A percentile compares a stretch with the other conserved stretches of the same genome.
Evolutionary conservation across 2,888 invertebrate genomes (phyloP).

Genomic region (Tillus elongatus): DNA sequence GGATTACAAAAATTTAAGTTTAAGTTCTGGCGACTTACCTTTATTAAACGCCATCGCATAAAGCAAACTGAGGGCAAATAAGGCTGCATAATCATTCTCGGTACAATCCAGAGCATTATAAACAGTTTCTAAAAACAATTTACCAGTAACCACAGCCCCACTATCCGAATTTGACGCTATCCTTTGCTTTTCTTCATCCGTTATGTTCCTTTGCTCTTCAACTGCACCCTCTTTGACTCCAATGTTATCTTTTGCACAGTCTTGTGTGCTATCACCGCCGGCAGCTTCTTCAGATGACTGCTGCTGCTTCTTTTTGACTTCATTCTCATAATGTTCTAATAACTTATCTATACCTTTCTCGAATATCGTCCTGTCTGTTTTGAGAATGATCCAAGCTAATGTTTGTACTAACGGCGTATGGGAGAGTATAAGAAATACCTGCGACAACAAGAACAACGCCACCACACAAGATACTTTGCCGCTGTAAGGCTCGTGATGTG

Average conservation of each 20-base stretch:
- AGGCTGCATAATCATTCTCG: slow-evolving; percentile 89
- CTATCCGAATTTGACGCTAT: slow-evolving; percentile 25
- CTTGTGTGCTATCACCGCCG: slow-evolving; percentile 13
- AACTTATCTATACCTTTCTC: slow-evolving; percentile 38
- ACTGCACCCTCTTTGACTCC: slow-evolving; percentile 33
- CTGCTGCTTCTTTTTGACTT: slow-evolving; percentile 21
- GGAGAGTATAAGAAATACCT: slow-evolving; percentile 90
- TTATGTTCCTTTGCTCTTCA: slow-evolving; percentile 64
- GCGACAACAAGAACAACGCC: slow-evolving; percentile 80
- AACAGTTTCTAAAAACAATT: slow-evolving; percentile 84
- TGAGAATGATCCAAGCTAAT: slow-evolving; percentile 81
- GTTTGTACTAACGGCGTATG: slow-evolving; percentile 85
- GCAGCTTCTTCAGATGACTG: slow-evolving; percentile 15
- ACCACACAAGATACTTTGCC: slow-evolving; percentile 78
- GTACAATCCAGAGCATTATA: slow-evolving; percentile 77
- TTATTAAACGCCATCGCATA: slow-evolving; percentile 90
- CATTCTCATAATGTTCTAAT: slow-evolving; percentile 34
- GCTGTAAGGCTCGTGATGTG: slow-evolving; percentile 27
- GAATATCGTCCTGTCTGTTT: slow-evolving; percentile 54
- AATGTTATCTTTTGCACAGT: slow-evolving; percentile 27
- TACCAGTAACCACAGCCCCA: slow-evolving; percentile 46
- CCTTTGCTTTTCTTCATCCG: slow-evolving; percentile 84
- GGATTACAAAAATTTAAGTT: too few species aligned
- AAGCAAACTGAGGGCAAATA: slow-evolving; percentile 84
- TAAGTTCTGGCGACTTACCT: too few species aligned